These are phyloP conservation scores for Alsophila aescularia DNA, from an alignment of 2,888 invertebrate species.

Conservation along the genomic window DNA sequence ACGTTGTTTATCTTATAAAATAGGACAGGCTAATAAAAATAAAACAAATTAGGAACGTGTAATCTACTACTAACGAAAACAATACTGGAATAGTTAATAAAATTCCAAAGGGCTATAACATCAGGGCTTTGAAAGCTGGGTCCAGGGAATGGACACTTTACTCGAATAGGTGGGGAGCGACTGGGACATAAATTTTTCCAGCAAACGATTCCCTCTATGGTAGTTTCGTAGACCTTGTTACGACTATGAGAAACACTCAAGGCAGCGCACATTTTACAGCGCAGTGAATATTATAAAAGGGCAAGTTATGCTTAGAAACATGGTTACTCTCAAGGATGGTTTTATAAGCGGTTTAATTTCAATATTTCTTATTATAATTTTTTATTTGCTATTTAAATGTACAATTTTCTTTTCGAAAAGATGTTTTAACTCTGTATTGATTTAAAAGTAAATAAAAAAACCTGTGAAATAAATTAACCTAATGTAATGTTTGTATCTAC, in stretches of 20 bases:
- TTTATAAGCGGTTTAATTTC: too few relatives aligned
- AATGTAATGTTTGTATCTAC: too few relatives aligned
- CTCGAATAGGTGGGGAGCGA: conserved; percentile 19
- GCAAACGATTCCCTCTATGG: conserved; percentile 8
- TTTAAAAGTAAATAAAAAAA: too few relatives aligned
- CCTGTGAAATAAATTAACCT: too few relatives aligned
- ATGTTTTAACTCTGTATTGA: too few relatives aligned
- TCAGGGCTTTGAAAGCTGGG: conserved; percentile 40
- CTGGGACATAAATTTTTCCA: conserved; percentile 19
- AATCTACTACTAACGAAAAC: conserved; percentile 37
- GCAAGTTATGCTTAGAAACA: too few relatives aligned
- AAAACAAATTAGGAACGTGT: conserved; percentile 35
- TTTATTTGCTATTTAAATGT: too few relatives aligned
- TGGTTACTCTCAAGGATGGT: too few relatives aligned
- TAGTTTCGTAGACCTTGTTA: background rate
- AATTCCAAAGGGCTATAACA: conserved; percentile 46
- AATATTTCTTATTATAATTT: too few relatives aligned
- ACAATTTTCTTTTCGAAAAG: too few relatives aligned
- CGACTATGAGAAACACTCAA: background rate
- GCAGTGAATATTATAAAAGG: background rate
- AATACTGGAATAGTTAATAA: conserved; percentile 46
- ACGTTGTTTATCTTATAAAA: conserved; percentile 11
- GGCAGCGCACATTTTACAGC: background rate
- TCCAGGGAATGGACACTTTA: conserved; percentile 48
- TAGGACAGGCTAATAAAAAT: conserved; percentile 23